A percentile compares a stretch with the other conserved stretches of the same genome.
phyloP scores from a whole-genome alignment of 2,888 invertebrate species.

The Athalia rosae region DNA sequence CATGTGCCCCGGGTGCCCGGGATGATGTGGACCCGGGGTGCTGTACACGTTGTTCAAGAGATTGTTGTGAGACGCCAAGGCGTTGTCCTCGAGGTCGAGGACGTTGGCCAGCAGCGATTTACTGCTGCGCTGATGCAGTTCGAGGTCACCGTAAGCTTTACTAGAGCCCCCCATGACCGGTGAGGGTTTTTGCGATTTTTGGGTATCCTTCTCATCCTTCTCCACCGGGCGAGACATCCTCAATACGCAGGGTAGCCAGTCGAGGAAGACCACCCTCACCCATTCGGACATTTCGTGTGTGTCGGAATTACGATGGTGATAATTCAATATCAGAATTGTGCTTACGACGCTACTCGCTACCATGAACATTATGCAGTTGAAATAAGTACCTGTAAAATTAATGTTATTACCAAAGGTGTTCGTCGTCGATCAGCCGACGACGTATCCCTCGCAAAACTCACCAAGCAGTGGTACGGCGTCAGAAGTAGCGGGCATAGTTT shows the following conservation, averaged over 20 bases:
- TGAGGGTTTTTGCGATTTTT: constrained; percentile 72
- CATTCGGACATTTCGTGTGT: constrained; percentile 97
- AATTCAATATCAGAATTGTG: constrained; percentile 97
- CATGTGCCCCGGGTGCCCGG: constrained; percentile 40
- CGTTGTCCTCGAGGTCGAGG: constrained; percentile 96
- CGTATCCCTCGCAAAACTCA: constrained; percentile 66
- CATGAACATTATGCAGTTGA: constrained; percentile 99
- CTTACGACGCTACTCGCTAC: constrained; percentile 98
- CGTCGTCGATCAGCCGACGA: too few relatives aligned
- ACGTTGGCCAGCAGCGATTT: constrained; percentile 97
- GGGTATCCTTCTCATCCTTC: constrained; percentile 69
- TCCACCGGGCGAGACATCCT: constrained; percentile 90
- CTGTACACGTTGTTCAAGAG: constrained; percentile 72
- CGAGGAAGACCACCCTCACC: constrained; percentile 95
- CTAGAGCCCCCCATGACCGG: constrained; percentile 79
- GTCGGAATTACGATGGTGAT: constrained; percentile 97
- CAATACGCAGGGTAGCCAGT: constrained; percentile 97
- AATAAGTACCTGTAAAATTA: constrained; percentile 89
- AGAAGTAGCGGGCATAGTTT: constrained; percentile 98
- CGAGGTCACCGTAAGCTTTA: constrained; percentile 86
- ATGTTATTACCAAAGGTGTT: too few relatives aligned
- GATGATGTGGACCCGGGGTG: constrained; percentile 72
- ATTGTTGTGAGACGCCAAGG: constrained; percentile 71
- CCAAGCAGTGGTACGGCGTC: constrained; percentile 93
- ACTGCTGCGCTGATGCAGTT: constrained; percentile 93